Conservation (phyloP, 2,888 invertebrate genomes). For the Drosophila anomalata region DNA sequence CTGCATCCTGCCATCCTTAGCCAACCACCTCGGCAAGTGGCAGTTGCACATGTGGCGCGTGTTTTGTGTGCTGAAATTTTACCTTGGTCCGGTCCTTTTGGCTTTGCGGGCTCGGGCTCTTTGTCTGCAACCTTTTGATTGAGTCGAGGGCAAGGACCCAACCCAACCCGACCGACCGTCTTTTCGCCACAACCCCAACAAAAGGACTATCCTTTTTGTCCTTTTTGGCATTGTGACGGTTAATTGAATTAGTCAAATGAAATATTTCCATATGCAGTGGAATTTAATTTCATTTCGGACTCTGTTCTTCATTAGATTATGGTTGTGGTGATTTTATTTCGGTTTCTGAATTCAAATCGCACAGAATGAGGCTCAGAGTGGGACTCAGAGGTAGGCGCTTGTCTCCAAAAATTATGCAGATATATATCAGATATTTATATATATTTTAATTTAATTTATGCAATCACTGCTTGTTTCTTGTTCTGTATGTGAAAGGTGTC, state of each 20-base stretch:
- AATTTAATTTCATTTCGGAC: conserved; percentile 66
- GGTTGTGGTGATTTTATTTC: conserved; percentile 7
- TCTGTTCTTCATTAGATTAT: conserved; percentile 43
- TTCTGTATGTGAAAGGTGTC: conserved; percentile 39
- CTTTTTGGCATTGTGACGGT: conserved; percentile 61
- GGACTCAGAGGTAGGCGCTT: conserved; percentile 9
- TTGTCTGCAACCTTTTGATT: conserved; percentile 32
- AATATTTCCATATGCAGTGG: conserved; percentile 36
- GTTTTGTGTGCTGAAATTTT: conserved; percentile 51
- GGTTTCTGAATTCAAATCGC: conserved; percentile 50
- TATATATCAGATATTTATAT: conserved; percentile 33
- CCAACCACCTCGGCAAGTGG: conserved; percentile 3
- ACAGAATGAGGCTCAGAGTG: too few relatives aligned
- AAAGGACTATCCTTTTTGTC: conserved; percentile 46
- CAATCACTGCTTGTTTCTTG: conserved; percentile 19
- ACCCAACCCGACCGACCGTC: conserved; percentile 39
- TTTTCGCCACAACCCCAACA: conserved; percentile 50
- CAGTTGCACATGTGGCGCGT: conserved; percentile 43
- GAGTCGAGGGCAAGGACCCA: conserved; percentile 73
- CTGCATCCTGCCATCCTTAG: conserved; percentile 50
- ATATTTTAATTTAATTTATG: conserved; percentile 62
- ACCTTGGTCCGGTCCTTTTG: conserved; percentile 44
- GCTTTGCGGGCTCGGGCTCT: conserved; percentile 7
- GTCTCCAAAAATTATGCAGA: conserved; percentile 63
- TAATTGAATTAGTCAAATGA: conserved; percentile 72